Evolutionary conservation across 1,140 invertebrate species (phyloP).

Genomic region (Phymastichus coffea): DNA sequence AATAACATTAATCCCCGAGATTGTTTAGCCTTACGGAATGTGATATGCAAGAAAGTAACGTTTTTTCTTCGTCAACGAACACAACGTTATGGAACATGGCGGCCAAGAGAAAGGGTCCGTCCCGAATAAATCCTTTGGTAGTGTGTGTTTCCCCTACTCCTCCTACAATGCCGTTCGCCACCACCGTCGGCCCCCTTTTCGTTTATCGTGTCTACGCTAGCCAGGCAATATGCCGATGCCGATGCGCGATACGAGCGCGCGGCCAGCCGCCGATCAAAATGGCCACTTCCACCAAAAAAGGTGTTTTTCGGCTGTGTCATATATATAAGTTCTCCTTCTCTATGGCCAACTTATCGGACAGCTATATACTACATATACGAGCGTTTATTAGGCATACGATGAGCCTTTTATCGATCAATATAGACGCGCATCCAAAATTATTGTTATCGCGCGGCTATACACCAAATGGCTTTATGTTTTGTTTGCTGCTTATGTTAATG

Average conservation of each 20-base stretch:
- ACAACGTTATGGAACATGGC: conserved; percentile 8
- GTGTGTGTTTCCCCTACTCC: background rate
- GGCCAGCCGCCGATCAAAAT: conserved; percentile 24
- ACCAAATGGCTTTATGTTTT: no score
- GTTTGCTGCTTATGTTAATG: no score
- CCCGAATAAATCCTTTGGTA: conserved; percentile 23
- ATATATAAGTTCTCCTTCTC: no score
- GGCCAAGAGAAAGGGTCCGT: conserved; percentile 13
- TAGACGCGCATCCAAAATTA: background rate
- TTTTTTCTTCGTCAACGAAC: background rate
- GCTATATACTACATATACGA: background rate
- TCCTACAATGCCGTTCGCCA: background rate
- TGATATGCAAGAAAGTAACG: conserved; percentile 8
- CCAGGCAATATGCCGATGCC: background rate
- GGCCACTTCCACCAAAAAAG: conserved; percentile 11
- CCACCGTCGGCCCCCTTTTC: background rate
- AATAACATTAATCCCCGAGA: conserved; percentile 25
- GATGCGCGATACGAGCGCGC: background rate
- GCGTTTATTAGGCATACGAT: conserved; percentile 9
- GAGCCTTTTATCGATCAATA: conserved; percentile 1
- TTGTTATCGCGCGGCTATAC: no score
- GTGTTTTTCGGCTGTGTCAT: background rate
- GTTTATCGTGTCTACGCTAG: conserved; percentile 4
- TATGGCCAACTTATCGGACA: conserved; percentile 6
- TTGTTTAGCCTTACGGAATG: conserved; percentile 16